Conservation (phyloP, 2,113 vertebrate species). For the Zootoca vivipara region DNA sequence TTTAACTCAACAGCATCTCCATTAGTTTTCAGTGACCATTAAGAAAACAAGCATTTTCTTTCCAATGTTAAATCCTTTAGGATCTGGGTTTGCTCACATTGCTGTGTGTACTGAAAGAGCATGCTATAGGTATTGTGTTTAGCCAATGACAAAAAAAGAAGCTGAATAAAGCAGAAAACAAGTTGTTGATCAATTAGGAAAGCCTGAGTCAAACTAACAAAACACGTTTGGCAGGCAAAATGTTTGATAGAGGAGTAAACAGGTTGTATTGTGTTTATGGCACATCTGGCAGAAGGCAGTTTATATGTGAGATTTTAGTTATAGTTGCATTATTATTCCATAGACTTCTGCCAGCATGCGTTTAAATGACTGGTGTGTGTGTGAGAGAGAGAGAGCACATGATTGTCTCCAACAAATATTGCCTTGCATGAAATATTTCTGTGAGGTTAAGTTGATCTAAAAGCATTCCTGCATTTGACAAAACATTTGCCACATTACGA, state of each 20-base stretch:
- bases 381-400: too few species aligned
- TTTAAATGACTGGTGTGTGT: not conserved
- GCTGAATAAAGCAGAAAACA: conserved; percentile 12
- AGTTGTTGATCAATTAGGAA: conserved; percentile 29
- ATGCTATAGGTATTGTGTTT: not conserved
- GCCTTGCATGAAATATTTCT: not conserved
- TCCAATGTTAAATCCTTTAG: conserved; percentile 21
- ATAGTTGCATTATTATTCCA: not conserved
- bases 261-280: not conserved
- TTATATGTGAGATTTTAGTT: not conserved
- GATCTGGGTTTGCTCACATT: not conserved
- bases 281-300: not conserved
- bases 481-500: not conserved
- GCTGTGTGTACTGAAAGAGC: conserved; percentile 14
- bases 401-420: not conserved
- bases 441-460: not conserved
- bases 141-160: conserved; percentile 16
- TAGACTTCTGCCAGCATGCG: not conserved
- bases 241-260: conserved; percentile 15
- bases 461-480: not conserved
- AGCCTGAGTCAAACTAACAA: not conserved
- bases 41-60: conserved; percentile 9
- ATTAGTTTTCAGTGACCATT: conserved; percentile 25
- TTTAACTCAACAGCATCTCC: not conserved
- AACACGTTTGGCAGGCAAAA: conserved; percentile 25